Evolutionary conservation across 2,888 invertebrate genomes (phyloP), one percentile per base, ranked within the genome.

Genomic region (Tyria jacobaeae): DNA sequence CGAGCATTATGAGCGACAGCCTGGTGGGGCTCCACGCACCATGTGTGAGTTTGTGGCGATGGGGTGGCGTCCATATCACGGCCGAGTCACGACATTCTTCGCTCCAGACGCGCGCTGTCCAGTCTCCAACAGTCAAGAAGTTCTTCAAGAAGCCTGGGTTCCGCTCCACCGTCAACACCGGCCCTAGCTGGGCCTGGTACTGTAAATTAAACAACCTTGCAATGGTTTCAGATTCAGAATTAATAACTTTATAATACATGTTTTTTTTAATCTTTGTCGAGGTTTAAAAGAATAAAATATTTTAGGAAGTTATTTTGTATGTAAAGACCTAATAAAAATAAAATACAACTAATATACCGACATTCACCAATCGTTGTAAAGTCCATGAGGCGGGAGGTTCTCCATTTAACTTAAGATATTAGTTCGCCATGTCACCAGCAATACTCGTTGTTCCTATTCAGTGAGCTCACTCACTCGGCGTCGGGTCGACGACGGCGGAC

Each of bases 121-220:
- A 99, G 89, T 98, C 98, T 0, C 99, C 98, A 47, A 98, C 96
- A 0, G 98, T 97, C 62, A 99, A 92, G 88, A 99, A 99, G 88
- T 98, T 98, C 90, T 99, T 99, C 1, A 98, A 95, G 89, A 98
- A 98, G 24, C 96, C 96, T 0, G 98, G 98, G 92, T 99, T 99
- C 65, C 99, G 95, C 81, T 98, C 97, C 59, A 98, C 92, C 6
- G 97, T 95, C 83, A 97, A 95, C 2, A 99, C 97, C 0, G 98
- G 98, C 0, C 99, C 99, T 59, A 96, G 90, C 80, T 98, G 98
- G 5, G 96, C 95, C 12, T 91, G 87, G 78, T 95, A 96, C 84
- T 95, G 63, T 5, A 48, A 10, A 47, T 2, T n/a, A 51, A 41
- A 41, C 17, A 10, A 3, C 21, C 9, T 10, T 17, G 21, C 12